A percentile compares a stretch with the other conserved stretches of the same genome.
phyloP scores from a whole-genome alignment of 2,113 vertebrate species.

The Hyperopisus bebe region DNA sequence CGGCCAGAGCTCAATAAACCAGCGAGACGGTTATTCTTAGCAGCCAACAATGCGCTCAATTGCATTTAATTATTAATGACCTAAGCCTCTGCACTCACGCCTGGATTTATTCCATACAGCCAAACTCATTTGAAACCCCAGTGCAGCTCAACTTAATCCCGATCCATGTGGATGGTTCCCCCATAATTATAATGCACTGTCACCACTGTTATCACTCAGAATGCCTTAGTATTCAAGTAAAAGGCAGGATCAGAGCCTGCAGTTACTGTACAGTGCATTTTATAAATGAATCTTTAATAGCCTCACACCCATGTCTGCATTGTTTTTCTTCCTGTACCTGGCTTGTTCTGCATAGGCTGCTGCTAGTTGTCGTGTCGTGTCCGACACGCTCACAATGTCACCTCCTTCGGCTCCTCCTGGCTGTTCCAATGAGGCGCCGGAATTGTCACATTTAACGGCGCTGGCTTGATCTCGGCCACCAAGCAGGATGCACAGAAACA shows the following conservation, averaged over 20 bases:
- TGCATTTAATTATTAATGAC: slow-evolving; percentile 22
- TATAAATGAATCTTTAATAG: neutral
- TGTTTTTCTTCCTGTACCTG: neutral
- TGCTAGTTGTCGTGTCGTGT: neutral
- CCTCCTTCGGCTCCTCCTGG: neutral
- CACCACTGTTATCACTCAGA: neutral
- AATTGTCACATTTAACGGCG: neutral
- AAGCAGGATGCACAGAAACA: neutral
- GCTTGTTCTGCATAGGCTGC: neutral
- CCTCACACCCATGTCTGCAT: neutral
- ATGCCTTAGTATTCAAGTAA: neutral
- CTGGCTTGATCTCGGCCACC: neutral
- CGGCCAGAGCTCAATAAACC: neutral
- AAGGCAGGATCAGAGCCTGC: neutral
- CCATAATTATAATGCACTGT: neutral
- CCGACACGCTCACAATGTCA: neutral
- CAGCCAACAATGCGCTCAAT: neutral
- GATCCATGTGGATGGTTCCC: neutral
- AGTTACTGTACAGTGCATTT: neutral
- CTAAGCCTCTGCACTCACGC: neutral
- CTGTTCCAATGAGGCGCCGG: neutral
- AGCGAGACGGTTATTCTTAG: slow-evolving; percentile 18
- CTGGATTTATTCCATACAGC: neutral
- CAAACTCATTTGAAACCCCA: neutral
- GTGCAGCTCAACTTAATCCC: too few relatives aligned